Percentiles rank a stretch among this genome's conserved stretches.
Evolutionary conservation across 2,888 invertebrate genomes (phyloP).

Genomic region (Eretmocerus hayati): DNA sequence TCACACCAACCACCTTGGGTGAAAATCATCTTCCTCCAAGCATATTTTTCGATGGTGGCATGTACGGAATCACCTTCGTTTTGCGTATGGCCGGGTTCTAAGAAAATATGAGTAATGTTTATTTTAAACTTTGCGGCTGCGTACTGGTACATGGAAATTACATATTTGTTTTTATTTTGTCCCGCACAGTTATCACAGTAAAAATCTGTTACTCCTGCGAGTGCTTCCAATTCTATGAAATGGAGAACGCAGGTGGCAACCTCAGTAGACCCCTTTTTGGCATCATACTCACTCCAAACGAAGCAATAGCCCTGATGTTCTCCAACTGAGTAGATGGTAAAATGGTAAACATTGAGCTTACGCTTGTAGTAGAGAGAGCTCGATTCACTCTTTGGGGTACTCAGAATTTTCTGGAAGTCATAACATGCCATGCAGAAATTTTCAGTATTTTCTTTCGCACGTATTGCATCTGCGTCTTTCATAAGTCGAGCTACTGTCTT

Average conservation of each 20-base stretch:
- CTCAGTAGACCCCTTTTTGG: conserved; percentile 27
- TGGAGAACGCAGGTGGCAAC: conserved; percentile 20
- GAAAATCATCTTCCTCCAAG: no score
- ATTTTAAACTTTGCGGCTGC: conserved; percentile 23
- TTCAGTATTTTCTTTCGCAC: no score
- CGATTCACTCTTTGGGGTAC: no score
- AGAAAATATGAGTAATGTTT: conserved; percentile 25
- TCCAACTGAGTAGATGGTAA: no score
- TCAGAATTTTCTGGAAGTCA: no score
- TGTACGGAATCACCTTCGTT: conserved; percentile 29
- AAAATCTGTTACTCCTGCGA: conserved; percentile 21
- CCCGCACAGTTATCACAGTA: conserved; percentile 30
- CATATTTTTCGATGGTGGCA: conserved; percentile 23
- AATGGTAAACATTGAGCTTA: no score
- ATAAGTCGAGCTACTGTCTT: no score
- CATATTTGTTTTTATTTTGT: conserved; percentile 28
- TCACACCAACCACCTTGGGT: no score
- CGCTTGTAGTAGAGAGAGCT: no score
- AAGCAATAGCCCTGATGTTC: conserved; percentile 24
- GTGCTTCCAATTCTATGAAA: not conserved
- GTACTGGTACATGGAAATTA: conserved; percentile 26
- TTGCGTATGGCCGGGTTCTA: conserved; percentile 29
- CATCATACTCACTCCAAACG: conserved; percentile 28
- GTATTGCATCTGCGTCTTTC: no score
- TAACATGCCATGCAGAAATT: no score